Percentiles rank a stretch among this genome's conserved stretches.
phyloP scores from a whole-genome alignment of 2,888 invertebrate species.

The Oscheius sp. region DNA sequence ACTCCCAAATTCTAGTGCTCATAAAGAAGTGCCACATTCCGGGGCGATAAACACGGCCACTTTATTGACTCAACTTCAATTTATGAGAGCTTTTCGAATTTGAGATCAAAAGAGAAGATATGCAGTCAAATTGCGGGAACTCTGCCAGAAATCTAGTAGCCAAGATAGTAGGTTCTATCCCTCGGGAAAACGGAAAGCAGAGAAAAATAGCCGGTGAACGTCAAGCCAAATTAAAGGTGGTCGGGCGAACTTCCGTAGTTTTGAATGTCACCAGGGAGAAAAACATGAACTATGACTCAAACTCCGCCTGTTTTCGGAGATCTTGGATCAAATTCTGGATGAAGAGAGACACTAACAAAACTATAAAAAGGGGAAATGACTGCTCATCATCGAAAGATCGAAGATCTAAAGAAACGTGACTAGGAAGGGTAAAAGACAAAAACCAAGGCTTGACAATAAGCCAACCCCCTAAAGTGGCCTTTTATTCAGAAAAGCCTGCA shows the following conservation, averaged over 20 bases:
- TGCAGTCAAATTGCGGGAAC: not conserved
- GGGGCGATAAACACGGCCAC: no score
- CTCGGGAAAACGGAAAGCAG: not conserved
- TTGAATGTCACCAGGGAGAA: not conserved
- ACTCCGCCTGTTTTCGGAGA: not conserved
- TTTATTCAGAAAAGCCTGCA: no score
- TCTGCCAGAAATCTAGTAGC: not conserved
- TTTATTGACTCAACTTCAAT: not conserved
- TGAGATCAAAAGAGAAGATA: not conserved
- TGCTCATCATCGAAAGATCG: no score
- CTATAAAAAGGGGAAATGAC: no score
- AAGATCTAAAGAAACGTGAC: no score
- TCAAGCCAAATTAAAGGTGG: conserved; percentile 7
- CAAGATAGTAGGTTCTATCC: not conserved
- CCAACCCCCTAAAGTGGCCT: no score
- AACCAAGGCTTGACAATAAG: no score
- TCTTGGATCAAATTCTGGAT: no score
- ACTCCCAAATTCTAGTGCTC: not conserved
- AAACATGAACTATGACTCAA: not conserved
- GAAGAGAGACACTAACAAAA: no score
- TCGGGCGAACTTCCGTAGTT: not conserved
- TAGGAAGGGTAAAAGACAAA: no score
- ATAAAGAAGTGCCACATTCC: not conserved
- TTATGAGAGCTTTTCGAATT: not conserved
- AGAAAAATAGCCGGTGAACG: not conserved